Base-by-base conservation (phyloP, 2,888 invertebrate species). In the Lithophane socia region DNA sequence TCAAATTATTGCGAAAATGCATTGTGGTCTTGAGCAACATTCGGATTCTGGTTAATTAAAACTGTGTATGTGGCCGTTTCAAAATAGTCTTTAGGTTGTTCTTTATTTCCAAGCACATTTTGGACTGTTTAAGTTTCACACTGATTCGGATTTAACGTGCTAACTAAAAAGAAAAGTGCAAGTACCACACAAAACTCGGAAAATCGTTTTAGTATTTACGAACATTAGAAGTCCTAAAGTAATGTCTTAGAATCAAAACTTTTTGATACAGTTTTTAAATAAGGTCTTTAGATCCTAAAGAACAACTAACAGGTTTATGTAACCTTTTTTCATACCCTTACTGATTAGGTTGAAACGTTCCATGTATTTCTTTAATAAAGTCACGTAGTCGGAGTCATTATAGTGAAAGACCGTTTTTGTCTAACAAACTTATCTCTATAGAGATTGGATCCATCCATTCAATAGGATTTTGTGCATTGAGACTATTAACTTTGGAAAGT, bases 41-140 rank as follows among this genome's bases (percentile, higher is more conserved):
- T 69, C 61, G 42, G n/a, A 74, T 69, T 79, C 49, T 78, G 60
- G 44, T 79, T 69, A 79, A 42, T 68, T 75, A 69, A 86, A 83
- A 74, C 42, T 73, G 66, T 61, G 61, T 75, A 65, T 29, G 61
- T 52, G 16, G 60, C 61, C 44, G 52, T 82, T 71, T 75, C 44
- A 58, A 68, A 67, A 75, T 63, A 47, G 56, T 58, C 29, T 56
- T 56, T 58, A 47, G n/a, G 42, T 52, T 12, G 47, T 47, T 72
- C 54, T 76, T 64, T 37, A 83, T 82, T 58, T 67, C 42, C 61
- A 61, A 68, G 49, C n/a, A 73, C 12, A 52, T 44, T 68, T 54
- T 61, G 13, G 8, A 60, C 44, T 75, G 7, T 13, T 63, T 29
- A 7, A 52, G 44, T 24, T 56, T 47, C 13, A 37, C 24, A 49